Evolutionary conservation across 1,140 invertebrate species (phyloP).

Genomic region (Homarus americanus): DNA sequence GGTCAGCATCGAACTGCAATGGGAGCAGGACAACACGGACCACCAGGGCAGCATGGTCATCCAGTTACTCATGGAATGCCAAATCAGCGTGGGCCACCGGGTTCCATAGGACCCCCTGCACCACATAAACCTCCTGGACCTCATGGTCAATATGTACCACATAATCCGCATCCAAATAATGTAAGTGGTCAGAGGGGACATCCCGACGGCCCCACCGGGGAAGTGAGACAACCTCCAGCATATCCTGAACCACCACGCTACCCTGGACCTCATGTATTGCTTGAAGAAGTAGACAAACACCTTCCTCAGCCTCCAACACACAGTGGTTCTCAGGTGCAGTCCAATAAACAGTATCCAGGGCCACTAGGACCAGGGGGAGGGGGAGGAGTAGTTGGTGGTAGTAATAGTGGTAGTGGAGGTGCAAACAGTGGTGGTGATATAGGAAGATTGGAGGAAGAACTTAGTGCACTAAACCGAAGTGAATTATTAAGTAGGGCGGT

Average conservation of each 20-base stretch:
- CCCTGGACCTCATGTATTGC: conserved; percentile 43
- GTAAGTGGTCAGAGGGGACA: background rate
- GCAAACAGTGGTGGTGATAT: conserved; percentile 2
- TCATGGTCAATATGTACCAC: conserved; percentile 27
- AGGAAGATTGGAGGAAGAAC: conserved; percentile 43
- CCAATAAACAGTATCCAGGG: conserved; percentile 36
- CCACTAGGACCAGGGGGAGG: conserved; percentile 21
- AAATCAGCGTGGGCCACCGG: conserved; percentile 30
- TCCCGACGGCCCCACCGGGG: conserved; percentile 25
- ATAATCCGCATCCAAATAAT: conserved; percentile 22
- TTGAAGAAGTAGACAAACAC: conserved; percentile 33
- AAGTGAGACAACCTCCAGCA: conserved; percentile 43
- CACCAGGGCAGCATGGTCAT: conserved; percentile 10
- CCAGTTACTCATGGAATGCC: conserved; percentile 20
- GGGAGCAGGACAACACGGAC: conserved; percentile 1
- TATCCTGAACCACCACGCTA: conserved; percentile 69
- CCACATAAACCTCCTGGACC: conserved; percentile 52
- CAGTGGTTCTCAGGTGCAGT: background rate
- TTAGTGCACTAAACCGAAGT: conserved; percentile 12
- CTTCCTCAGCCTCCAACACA: background rate
- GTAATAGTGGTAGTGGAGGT: conserved; percentile 25
- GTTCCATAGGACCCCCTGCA: conserved; percentile 1
- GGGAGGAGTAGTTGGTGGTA: background rate
- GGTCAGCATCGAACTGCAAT: conserved; percentile 13
- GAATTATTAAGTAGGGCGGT: conserved; percentile 24